Evolutionary conservation across 2,888 invertebrate species (phyloP).

Genomic region (Cylindroiulus punctatus): DNA sequence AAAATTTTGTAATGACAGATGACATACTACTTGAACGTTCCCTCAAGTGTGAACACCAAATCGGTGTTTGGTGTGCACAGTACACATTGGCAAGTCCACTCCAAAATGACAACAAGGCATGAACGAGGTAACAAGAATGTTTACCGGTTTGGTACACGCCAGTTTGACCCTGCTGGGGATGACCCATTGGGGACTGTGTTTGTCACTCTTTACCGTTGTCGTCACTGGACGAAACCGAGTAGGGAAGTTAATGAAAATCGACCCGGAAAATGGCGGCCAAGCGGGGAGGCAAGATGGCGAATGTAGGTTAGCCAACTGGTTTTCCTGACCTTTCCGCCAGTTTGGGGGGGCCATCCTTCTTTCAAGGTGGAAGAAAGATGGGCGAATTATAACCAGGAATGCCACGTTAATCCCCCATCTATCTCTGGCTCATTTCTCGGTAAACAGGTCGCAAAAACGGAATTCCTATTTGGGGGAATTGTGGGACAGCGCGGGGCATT

Average conservation of each 20-base stretch:
- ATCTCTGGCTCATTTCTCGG: constrained; percentile 14
- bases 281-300: constrained; percentile 1
- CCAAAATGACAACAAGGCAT: too few relatives aligned
- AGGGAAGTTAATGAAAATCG: constrained; percentile 15
- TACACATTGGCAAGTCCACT: background rate
- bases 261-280: constrained; percentile 25
- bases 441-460: background rate
- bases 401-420: background rate
- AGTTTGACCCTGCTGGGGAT: background rate
- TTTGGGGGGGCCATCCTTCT: background rate
- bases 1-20: too few relatives aligned
- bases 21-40: too few relatives aligned
- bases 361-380: background rate
- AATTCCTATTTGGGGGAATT: background rate
- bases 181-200: background rate
- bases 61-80: background rate
- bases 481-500: background rate
- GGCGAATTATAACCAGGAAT: background rate
- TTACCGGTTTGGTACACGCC: background rate
- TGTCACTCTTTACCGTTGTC: constrained; percentile 26
- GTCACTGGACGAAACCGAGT: background rate
- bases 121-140: background rate
- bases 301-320: constrained; percentile 20
- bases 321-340: background rate
- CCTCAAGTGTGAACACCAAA: background rate